Conservation (phyloP, 2,113 vertebrate genomes). For the Thamnaconus septentrionalis region DNA sequence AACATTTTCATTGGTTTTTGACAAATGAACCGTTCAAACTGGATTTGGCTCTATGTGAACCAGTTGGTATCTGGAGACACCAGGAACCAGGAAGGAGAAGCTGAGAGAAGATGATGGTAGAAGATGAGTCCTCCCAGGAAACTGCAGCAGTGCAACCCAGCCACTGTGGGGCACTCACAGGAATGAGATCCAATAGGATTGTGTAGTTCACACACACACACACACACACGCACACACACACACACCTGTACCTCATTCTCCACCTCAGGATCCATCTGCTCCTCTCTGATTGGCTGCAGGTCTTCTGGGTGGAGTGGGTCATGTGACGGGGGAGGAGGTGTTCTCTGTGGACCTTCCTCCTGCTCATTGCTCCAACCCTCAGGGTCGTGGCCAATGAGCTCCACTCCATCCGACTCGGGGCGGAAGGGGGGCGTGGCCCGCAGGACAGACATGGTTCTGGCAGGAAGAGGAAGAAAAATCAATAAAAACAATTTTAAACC, state of each 20-base stretch:
- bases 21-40: too few species aligned
- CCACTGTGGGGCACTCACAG: too few species aligned
- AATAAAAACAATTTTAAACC: too few species aligned
- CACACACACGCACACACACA: not conserved
- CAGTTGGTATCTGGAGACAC: too few species aligned
- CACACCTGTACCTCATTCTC: conserved; percentile 88
- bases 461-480: conserved; percentile 5
- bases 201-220: too few species aligned
- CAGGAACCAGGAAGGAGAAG: too few species aligned
- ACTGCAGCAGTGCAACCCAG: too few species aligned
- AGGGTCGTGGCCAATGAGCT: conserved; percentile 82
- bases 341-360: conserved; percentile 74
- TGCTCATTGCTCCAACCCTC: conserved; percentile 83
- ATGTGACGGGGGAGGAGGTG: conserved; percentile 80
- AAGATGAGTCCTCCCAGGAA: too few species aligned
- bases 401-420: conserved; percentile 85
- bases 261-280: conserved; percentile 86
- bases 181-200: too few species aligned
- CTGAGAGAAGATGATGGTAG: too few species aligned
- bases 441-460: conserved; percentile 97
- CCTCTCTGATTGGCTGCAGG: conserved; percentile 81
- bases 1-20: too few species aligned
- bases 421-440: conserved; percentile 91
- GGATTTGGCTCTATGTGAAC: too few species aligned
- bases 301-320: conserved; percentile 82